Conservation (phyloP, 2,888 invertebrate species). For the Lasioglossum figueresi region DNA sequence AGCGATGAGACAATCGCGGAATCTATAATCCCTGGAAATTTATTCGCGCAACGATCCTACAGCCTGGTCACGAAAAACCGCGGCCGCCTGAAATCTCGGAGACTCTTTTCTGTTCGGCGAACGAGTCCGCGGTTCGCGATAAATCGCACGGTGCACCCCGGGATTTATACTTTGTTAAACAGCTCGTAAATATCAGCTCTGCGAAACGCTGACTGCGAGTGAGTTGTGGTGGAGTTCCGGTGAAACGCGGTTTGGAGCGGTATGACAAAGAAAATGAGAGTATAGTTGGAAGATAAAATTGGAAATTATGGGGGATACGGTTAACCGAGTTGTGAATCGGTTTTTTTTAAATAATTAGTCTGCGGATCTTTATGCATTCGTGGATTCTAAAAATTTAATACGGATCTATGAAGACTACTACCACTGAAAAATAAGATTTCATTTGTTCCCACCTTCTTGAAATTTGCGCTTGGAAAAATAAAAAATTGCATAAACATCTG, state of each 20-base stretch:
- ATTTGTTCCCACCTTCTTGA: no score
- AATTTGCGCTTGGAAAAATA: no score
- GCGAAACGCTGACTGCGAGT: background rate
- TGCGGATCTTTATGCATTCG: no score
- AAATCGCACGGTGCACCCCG: background rate
- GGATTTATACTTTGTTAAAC: background rate
- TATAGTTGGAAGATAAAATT: background rate
- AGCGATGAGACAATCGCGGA: conserved; percentile 48
- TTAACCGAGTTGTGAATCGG: background rate
- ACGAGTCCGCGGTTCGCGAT: background rate
- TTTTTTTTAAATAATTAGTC: background rate
- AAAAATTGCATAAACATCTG: no score
- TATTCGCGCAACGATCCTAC: background rate
- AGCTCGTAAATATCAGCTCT: background rate
- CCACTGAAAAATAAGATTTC: no score
- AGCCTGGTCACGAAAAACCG: background rate
- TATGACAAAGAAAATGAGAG: background rate
- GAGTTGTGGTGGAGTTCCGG: background rate
- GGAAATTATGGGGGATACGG: background rate
- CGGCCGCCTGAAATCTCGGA: background rate
- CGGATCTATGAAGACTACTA: no score
- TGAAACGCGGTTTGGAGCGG: background rate
- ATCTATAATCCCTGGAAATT: conserved; percentile 30
- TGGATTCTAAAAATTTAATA: no score
- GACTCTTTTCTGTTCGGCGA: background rate